Percentiles rank a stretch among this genome's conserved stretches.
phyloP scores from a whole-genome alignment of 2,888 invertebrate genomes.

The Amphipoea lucens region DNA sequence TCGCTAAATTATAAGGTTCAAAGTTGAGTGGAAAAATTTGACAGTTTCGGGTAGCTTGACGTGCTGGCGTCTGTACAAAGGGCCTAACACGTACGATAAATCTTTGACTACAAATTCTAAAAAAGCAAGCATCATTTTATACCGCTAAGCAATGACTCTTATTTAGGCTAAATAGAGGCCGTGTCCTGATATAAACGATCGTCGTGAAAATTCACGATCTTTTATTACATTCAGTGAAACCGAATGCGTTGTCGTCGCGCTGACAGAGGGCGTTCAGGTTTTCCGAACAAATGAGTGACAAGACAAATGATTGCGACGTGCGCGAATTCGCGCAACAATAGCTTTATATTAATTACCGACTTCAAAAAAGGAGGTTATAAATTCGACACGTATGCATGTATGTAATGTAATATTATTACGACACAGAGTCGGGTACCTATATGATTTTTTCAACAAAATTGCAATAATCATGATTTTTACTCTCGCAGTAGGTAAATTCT shows the following conservation, averaged over 20 bases:
- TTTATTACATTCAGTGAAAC: neutral
- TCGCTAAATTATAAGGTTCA: too few species aligned
- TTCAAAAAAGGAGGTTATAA: too few species aligned
- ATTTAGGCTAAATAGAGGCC: neutral
- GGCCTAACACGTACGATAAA: too few species aligned
- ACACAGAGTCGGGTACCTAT: neutral
- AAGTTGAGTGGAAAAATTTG: too few species aligned
- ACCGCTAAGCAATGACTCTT: neutral
- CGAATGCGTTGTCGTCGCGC: neutral
- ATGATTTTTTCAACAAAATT: neutral
- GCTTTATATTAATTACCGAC: neutral
- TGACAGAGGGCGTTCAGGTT: neutral
- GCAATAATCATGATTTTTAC: neutral
- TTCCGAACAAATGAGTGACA: neutral
- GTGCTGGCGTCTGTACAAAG: too few species aligned
- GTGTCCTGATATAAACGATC: neutral
- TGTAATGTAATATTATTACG: too few species aligned
- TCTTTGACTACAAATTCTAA: neutral
- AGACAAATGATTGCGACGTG: neutral
- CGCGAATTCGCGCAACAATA: neutral
- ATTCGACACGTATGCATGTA: too few species aligned
- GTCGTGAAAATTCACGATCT: neutral
- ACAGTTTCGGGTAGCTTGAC: too few species aligned
- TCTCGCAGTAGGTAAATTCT: neutral
- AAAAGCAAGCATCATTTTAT: neutral